These are phyloP conservation scores for Argyrosomus regius DNA, from an alignment of 2,797 vertebrate species.

Conservation along the genomic window DNA sequence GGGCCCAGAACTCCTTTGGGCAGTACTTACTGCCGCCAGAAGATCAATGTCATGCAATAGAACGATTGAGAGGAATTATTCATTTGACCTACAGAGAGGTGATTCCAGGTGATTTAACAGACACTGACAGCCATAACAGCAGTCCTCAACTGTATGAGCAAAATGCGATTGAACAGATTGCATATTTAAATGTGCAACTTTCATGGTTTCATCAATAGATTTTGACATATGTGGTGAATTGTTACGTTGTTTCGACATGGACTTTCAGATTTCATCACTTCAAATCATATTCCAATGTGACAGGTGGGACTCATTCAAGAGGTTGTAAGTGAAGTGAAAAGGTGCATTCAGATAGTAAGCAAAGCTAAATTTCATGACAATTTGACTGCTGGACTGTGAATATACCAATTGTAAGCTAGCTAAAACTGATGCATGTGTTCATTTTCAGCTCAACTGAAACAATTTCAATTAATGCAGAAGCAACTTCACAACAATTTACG, in stretches of 20 bases:
- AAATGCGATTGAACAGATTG: neutral
- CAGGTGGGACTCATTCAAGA: constrained; percentile 1
- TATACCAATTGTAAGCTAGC: neutral
- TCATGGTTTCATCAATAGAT: constrained; percentile 8
- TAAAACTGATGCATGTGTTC: neutral
- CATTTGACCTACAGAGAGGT: constrained; percentile 47
- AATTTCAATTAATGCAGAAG: neutral
- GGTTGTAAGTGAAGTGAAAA: neutral
- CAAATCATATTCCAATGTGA: neutral
- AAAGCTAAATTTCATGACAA: neutral
- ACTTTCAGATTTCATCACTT: constrained; percentile 18
- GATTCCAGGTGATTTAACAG: constrained; percentile 47
- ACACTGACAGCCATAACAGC: constrained; percentile 42
- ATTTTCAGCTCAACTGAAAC: neutral
- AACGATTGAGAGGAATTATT: constrained; percentile 49
- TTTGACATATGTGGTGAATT: neutral
- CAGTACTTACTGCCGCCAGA: constrained; percentile 25
- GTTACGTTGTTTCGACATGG: neutral
- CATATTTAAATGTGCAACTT: constrained; percentile 5
- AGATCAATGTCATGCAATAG: constrained; percentile 38
- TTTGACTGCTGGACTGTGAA: neutral
- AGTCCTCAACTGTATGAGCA: constrained; percentile 26
- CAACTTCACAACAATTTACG: neutral
- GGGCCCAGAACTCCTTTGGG: constrained; percentile 36
- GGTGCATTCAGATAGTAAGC: neutral